Conservation (phyloP, 2,113 vertebrate species). For the Mohoua ochrocephala region DNA sequence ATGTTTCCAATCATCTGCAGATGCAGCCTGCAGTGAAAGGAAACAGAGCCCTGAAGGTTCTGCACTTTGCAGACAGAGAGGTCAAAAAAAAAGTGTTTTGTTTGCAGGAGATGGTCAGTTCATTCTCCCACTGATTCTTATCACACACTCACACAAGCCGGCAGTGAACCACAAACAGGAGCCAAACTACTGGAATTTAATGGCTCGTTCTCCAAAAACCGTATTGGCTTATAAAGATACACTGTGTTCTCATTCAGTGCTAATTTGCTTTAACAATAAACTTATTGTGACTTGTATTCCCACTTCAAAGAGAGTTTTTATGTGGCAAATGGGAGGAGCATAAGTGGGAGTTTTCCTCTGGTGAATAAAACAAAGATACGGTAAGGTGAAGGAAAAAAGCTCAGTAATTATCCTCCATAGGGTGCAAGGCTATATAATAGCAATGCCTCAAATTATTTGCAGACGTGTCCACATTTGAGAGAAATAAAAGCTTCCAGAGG, state of each 20-base stretch:
- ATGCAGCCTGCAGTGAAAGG: background rate
- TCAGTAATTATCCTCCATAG: constrained; percentile 58
- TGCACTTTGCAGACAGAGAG: background rate
- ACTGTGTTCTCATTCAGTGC: constrained; percentile 41
- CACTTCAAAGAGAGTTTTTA: constrained; percentile 59
- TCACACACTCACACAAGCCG: background rate
- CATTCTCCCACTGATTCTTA: constrained; percentile 29
- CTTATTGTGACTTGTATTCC: constrained; percentile 44
- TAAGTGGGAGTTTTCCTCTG: constrained; percentile 31
- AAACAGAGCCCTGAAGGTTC: background rate
- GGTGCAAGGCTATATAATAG: constrained; percentile 59
- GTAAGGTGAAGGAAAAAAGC: constrained; percentile 40
- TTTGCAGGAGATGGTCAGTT: constrained; percentile 37
- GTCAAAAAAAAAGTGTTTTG: background rate
- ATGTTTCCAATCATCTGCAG: constrained; percentile 61
- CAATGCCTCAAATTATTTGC: constrained; percentile 72
- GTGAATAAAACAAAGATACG: constrained; percentile 42
- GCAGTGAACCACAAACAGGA: background rate
- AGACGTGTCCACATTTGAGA: constrained; percentile 67
- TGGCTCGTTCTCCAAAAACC: constrained; percentile 25
- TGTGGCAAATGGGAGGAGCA: constrained; percentile 14
- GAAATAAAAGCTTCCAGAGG: constrained; percentile 63
- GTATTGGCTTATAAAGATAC: constrained; percentile 45
- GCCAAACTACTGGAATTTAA: constrained; percentile 65
- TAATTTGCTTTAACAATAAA: constrained; percentile 60